Base-by-base conservation (phyloP, 2,888 invertebrate genomes). In the Prenolepis imparis region DNA sequence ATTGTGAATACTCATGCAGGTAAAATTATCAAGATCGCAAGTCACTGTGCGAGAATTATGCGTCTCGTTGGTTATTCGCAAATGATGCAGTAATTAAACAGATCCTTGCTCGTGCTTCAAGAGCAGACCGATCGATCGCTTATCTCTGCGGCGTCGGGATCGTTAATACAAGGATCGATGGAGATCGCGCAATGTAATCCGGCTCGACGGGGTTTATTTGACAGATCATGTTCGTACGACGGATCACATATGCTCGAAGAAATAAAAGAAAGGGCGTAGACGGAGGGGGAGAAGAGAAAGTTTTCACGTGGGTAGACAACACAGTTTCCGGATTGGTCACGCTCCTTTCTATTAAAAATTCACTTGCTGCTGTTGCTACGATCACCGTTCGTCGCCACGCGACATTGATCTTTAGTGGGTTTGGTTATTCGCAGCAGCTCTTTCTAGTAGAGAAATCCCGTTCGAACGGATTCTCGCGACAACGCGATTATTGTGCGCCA, bases 331-430 rank as follows among this genome's bases (percentile, higher is more conserved):
- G 66, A 82, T 87, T 84, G n/a, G 64, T 86, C 41, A 83, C 82
- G 84, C 88, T n/a, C n/a, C n/a, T 88, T 88, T 88, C 73, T 59
- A 84, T 61, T 70, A 80, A 86, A 88, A 88, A 67, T 77, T 83
- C 73, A 63, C 68, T 84, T 84, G 44, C 77, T 68, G 59, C 39
- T 39, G 63, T 61, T 21, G 24, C 52, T 9, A 59, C 15, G 36
- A 36, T 3, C 36, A 41, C 2, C 57, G 57, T 57, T 15, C 12
- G 32, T 18, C 6, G 15, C 18, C 39, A 24, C 32, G 72, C 21
- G 32, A 59, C 41, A 70, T 44, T 57, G 57, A 78, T 78, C 70
- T 68, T 39, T 15, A 12, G 3, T n/a, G n/a, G n/a, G n/a, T n/a
- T n/a, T n/a, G n/a, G 28, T 57, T 59, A 48, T 63, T 36, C 18